These are phyloP conservation scores for Microcebus griseorufus DNA, from an alignment of 2,113 vertebrate genomes.

Conservation along the genomic window DNA sequence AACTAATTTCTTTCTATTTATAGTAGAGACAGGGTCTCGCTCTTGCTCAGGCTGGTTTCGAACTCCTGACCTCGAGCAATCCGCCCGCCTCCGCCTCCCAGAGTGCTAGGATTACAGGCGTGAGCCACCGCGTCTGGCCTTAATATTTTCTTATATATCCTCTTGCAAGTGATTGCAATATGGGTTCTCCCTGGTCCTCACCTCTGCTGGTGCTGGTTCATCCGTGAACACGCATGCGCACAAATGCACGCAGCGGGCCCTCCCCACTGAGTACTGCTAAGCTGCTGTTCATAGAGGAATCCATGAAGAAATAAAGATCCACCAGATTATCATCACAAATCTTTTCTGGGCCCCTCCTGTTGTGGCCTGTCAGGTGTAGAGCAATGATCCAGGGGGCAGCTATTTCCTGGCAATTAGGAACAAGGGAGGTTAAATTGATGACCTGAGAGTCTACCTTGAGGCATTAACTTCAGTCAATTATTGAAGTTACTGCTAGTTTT, in stretches of 20 bases:
- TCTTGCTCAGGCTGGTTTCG: too few species aligned
- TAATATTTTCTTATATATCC: too few species aligned
- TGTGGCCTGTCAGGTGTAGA: neutral
- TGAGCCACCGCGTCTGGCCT: too few species aligned
- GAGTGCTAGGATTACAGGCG: too few species aligned
- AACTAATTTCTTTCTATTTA: too few species aligned
- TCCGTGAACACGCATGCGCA: neutral
- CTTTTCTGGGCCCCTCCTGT: neutral
- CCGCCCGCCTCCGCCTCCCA: too few species aligned
- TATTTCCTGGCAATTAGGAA: slow-evolving; percentile 10
- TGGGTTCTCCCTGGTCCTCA: neutral
- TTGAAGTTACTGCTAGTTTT: slow-evolving; percentile 67
- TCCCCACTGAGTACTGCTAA: neutral
- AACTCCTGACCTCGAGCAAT: too few species aligned
- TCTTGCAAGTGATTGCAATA: neutral
- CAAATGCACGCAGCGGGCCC: neutral
- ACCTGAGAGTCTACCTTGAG: slow-evolving; percentile 26
- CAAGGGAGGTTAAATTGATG: slow-evolving; percentile 51
- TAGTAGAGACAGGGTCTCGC: too few species aligned
- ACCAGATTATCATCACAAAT: slow-evolving; percentile 28
- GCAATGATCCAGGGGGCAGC: neutral
- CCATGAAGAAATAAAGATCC: slow-evolving; percentile 48
- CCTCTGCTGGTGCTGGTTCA: neutral
- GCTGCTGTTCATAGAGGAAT: neutral
- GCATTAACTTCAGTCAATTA: slow-evolving; percentile 69